A percentile compares a stretch with the other conserved stretches of the same genome.
Evolutionary conservation across 2,888 invertebrate genomes (phyloP).

Genomic region (Graphium colonna): DNA sequence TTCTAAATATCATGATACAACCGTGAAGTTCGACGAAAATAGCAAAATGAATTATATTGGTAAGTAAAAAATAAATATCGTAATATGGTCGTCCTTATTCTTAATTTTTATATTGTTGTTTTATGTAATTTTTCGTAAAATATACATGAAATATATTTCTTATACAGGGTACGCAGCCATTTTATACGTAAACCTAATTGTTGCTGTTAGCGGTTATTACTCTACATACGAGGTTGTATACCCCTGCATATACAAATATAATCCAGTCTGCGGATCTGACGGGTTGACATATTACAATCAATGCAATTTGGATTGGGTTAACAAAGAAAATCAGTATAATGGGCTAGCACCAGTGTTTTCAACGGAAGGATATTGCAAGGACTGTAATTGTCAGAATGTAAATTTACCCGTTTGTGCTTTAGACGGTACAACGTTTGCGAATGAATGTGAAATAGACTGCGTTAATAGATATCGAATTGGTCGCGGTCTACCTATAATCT

Average conservation of each 20-base stretch:
- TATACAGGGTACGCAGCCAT: conserved; percentile 2
- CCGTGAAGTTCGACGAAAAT: background rate
- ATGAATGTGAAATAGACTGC: conserved; percentile 34
- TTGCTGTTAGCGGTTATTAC: background rate
- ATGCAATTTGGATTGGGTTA: conserved; percentile 30
- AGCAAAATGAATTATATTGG: conserved; percentile 4
- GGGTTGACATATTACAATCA: conserved; percentile 28
- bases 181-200: background rate
- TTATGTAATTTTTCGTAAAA: too few relatives aligned
- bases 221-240: conserved; percentile 14
- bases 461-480: conserved; percentile 29
- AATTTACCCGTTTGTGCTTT: conserved; percentile 41
- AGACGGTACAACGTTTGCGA: conserved; percentile 34
- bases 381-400: conserved; percentile 29
- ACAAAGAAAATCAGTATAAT: conserved; percentile 12
- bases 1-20: background rate
- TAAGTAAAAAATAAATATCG: background rate
- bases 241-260: conserved; percentile 23
- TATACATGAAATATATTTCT: too few relatives aligned
- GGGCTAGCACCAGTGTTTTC: conserved; percentile 11
- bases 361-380: conserved; percentile 23
- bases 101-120: too few relatives aligned
- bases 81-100: background rate
- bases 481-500: conserved; percentile 24
- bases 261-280: conserved; percentile 33